Base-by-base conservation (phyloP, 2,113 vertebrate species). In the Pipa parva region DNA sequence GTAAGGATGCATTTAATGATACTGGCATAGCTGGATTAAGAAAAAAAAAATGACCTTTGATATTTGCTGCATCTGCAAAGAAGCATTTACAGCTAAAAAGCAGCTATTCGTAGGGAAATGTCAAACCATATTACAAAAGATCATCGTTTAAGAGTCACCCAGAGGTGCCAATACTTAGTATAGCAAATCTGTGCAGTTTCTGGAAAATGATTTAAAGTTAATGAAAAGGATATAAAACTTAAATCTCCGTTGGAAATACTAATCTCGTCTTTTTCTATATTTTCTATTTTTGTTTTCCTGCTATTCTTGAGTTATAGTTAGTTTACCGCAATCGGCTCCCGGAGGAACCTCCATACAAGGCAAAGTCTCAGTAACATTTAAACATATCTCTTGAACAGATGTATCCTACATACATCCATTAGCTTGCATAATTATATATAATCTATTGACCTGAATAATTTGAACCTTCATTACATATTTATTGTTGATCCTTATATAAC, bases 1-100 rank as follows among this genome's bases (percentile, higher is more conserved):
- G 15, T 10, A 17, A 10, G 9, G 27, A 31, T n/a, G 21, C 17
- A n/a, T 28, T 31, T 33, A 50, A 36, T 31, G 21, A 12, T 49
- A 29, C 28, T 37, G 29, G 49, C 29, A 37, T 22, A 24, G 48
- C n/a, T 20, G 54, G 51, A 70, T 42, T 70, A 61, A n/a, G n/a
- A n/a, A 45, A 60, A 48, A 29, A 45, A 60, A 50, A 46, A 52
- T 61, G 29, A 54, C 29, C 29, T 54, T 26, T 54, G 24, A 61
- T 36, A 50, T 69, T 59, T 69, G n/a, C 22, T 12, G 39, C 26
- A n/a, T 22, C 39, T 21, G 45, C 17, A 29, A 25, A 46, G 54
- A 58, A 45, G 57, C 20, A 21, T 31, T 46, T 22, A 50, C 48
- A 63, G 37, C 50, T 18, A 29, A 50, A 63, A 28, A 22, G 21